Conservation (phyloP, 2,888 invertebrate genomes). For the Eristalinus sepulchralis region DNA sequence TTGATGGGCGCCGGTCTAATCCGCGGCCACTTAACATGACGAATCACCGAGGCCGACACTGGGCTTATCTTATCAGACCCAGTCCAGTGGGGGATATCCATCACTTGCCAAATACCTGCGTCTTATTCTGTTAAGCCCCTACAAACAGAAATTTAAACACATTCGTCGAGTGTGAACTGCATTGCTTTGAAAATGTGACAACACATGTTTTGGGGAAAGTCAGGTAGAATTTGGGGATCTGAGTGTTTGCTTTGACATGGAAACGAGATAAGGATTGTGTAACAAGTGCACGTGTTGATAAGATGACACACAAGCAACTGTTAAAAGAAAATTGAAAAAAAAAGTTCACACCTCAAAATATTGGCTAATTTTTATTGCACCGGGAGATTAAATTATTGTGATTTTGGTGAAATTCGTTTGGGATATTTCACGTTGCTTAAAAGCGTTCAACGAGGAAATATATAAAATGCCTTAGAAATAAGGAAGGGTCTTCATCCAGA, state of each 20-base stretch:
- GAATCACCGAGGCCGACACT: neutral
- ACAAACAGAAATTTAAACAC: neutral
- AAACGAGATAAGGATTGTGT: neutral
- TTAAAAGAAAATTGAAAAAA: no score
- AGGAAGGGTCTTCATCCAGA: no score
- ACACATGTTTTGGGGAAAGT: neutral
- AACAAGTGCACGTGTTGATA: neutral
- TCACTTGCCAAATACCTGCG: neutral
- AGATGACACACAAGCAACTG: neutral
- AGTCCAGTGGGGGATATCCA: neutral
- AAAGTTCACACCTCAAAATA: no score
- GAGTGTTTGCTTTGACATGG: neutral
- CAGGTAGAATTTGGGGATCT: neutral
- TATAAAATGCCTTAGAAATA: no score
- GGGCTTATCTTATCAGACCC: constrained; percentile 14
- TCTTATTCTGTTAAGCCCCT: neutral
- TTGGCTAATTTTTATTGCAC: no score
- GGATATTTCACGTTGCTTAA: no score
- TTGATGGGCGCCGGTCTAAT: constrained; percentile 12
- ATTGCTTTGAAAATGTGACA: neutral
- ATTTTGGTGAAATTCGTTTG: no score
- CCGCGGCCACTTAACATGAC: constrained; percentile 5
- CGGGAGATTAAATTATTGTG: no score
- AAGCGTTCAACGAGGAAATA: no score
- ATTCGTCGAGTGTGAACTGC: neutral